Evolutionary conservation across 2,888 invertebrate genomes (phyloP).

Genomic region (Leptinotarsa peninsularis): DNA sequence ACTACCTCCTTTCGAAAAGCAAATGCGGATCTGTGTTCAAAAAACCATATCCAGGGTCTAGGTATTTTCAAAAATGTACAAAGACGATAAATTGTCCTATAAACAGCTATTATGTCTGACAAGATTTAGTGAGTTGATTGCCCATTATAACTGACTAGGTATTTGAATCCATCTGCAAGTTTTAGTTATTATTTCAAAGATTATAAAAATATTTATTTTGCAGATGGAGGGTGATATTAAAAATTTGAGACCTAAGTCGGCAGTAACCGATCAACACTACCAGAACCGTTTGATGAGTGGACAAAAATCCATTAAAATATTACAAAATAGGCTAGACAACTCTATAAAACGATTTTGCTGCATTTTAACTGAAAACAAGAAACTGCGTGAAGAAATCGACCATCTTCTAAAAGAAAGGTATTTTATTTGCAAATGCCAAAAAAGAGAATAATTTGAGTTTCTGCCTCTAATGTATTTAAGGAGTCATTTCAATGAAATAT

Average conservation of each 20-base stretch:
- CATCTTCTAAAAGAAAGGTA: slow-evolving; percentile 83
- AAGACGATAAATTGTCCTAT: no score
- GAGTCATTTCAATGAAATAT: slow-evolving; percentile 83
- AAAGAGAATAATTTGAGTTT: not conserved
- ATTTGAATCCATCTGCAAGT: no score
- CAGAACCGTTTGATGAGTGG: slow-evolving; percentile 69
- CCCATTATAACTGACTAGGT: no score
- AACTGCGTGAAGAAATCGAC: slow-evolving; percentile 83
- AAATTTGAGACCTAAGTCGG: slow-evolving; percentile 61
- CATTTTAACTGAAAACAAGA: slow-evolving; percentile 79
- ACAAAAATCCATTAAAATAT: slow-evolving; percentile 70
- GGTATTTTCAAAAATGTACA: no score
- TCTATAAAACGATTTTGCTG: slow-evolving; percentile 82
- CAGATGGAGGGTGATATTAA: slow-evolving; percentile 66
- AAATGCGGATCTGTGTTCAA: no score
- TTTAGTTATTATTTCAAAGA: no score
- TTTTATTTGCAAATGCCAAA: slow-evolving; percentile 29
- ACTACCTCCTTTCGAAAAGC: no score
- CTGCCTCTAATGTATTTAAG: slow-evolving; percentile 64
- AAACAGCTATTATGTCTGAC: no score
- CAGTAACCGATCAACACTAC: slow-evolving; percentile 66
- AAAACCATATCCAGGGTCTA: no score
- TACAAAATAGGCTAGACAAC: slow-evolving; percentile 82
- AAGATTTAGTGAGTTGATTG: no score
- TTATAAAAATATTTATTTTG: slow-evolving; percentile 14